phyloP scores from a whole-genome alignment of 2,113 vertebrate species.

The Podilymbus podiceps region DNA sequence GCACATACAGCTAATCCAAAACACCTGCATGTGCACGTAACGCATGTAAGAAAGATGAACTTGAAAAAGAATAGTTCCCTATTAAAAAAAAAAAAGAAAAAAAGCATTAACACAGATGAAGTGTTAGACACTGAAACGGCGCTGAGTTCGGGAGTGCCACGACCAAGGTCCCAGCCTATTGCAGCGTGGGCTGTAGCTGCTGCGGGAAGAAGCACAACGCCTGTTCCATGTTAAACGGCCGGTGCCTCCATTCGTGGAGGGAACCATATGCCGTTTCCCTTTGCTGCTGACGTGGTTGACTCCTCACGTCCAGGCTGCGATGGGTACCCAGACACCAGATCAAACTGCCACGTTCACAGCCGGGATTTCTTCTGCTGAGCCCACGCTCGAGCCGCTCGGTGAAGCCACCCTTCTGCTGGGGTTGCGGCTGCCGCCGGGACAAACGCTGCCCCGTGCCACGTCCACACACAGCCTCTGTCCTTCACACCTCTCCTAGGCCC shows the following conservation, averaged over 20 bases:
- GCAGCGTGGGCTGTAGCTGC: background rate
- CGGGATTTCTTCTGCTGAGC: background rate
- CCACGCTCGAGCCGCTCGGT: rapidly evolving
- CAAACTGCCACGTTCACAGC: background rate
- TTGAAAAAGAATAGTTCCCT: background rate
- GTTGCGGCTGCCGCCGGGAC: background rate
- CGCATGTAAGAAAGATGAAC: background rate
- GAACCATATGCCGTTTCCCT: rapidly evolving
- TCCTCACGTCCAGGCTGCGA: background rate
- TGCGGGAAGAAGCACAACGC: background rate
- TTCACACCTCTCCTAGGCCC: background rate
- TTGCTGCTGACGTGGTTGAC: rapidly evolving
- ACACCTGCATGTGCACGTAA: rapidly evolving
- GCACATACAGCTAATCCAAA: background rate
- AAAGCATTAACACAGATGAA: background rate
- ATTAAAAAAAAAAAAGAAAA: background rate
- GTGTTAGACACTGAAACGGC: rapidly evolving
- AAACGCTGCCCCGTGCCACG: background rate
- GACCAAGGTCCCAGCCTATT: background rate
- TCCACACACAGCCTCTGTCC: background rate
- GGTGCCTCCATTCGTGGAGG: background rate
- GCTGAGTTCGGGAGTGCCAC: background rate
- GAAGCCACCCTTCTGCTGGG: background rate
- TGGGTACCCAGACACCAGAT: background rate
- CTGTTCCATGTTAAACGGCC: rapidly evolving